These are phyloP conservation scores for Drosophila punjabiensis DNA, from an alignment of 1,140 invertebrate genomes.

Conservation along the genomic window DNA sequence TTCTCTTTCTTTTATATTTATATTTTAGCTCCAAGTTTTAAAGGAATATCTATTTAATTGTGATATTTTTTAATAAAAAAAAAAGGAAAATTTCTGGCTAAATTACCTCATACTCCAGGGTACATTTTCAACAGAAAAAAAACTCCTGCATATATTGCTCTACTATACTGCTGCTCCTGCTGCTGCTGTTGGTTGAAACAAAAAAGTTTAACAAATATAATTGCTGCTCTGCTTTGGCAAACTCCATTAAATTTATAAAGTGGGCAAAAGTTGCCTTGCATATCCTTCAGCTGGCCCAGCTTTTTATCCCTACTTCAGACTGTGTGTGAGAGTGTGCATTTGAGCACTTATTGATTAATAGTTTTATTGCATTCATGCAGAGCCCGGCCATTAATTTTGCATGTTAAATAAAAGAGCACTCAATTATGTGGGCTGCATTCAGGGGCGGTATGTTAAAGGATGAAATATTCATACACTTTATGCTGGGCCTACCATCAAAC, in stretches of 20 bases:
- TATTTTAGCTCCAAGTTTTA: background rate
- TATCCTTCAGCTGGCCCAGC: constrained; percentile 12
- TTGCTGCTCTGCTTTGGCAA: constrained; percentile 66
- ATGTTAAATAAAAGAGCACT: constrained; percentile 74
- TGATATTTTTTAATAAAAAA: background rate
- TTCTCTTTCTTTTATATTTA: background rate
- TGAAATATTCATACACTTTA: constrained; percentile 56
- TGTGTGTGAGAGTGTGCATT: constrained; percentile 27
- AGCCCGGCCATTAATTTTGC: constrained; percentile 68
- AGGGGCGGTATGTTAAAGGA: constrained; percentile 11
- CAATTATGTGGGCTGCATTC: constrained; percentile 62
- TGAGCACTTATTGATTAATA: constrained; percentile 73
- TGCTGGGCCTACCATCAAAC: constrained; percentile 37
- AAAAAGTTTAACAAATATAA: constrained; percentile 78
- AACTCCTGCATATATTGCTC: constrained; percentile 5
- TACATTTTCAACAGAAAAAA: constrained; percentile 6
- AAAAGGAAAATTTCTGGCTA: background rate
- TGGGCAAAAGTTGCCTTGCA: constrained; percentile 51
- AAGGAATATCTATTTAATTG: background rate
- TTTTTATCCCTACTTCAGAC: constrained; percentile 33
- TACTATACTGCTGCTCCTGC: constrained; percentile 5
- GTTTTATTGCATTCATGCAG: constrained; percentile 69
- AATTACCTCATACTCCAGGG: background rate
- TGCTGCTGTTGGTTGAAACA: constrained; percentile 38
- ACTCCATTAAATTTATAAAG: constrained; percentile 75